Percentiles rank a stretch among this genome's conserved stretches.
Evolutionary conservation across 2,888 invertebrate genomes (phyloP).

Genomic region (Clivina fossor): DNA sequence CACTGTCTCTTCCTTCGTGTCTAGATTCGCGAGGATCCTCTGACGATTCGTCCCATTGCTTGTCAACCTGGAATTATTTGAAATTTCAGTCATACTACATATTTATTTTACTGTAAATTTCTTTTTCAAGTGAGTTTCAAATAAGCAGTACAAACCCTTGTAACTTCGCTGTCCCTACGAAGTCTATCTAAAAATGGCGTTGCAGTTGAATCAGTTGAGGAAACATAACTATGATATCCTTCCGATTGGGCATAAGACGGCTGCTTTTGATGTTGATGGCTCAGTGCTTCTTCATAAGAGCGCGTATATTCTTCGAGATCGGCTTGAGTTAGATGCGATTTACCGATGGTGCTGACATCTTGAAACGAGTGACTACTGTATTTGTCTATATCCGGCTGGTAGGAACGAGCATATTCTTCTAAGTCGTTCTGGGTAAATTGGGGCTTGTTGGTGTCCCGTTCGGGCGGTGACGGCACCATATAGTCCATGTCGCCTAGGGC

Average conservation of each 20-base stretch:
- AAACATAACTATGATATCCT: conserved; percentile 79
- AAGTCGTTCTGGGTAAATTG: conserved; percentile 66
- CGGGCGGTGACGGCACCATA: conserved; percentile 70
- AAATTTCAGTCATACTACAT: too few species aligned
- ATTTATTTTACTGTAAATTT: too few species aligned
- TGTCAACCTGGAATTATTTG: too few species aligned
- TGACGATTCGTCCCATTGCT: conserved; percentile 55
- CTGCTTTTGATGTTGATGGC: conserved; percentile 68
- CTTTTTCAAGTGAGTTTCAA: too few species aligned
- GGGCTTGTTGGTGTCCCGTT: conserved; percentile 59
- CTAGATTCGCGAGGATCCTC: conserved; percentile 42
- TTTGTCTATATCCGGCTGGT: conserved; percentile 60
- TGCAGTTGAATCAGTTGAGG: conserved; percentile 73
- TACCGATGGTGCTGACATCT: not conserved
- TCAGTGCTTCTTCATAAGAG: conserved; percentile 59
- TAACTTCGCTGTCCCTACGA: conserved; percentile 63
- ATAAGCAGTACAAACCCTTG: conserved; percentile 49
- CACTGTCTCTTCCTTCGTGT: conserved; percentile 61
- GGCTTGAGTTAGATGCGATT: conserved; percentile 59
- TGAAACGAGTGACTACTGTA: conserved; percentile 51
- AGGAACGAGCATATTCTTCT: conserved; percentile 69
- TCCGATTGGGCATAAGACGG: conserved; percentile 78
- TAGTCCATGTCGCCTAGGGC: conserved; percentile 64
- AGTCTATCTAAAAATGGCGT: conserved; percentile 77
- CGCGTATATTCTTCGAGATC: conserved; percentile 72